These are phyloP conservation scores for Glaucidium brasilianum DNA, from an alignment of 2,113 vertebrate species.

Conservation along the genomic window DNA sequence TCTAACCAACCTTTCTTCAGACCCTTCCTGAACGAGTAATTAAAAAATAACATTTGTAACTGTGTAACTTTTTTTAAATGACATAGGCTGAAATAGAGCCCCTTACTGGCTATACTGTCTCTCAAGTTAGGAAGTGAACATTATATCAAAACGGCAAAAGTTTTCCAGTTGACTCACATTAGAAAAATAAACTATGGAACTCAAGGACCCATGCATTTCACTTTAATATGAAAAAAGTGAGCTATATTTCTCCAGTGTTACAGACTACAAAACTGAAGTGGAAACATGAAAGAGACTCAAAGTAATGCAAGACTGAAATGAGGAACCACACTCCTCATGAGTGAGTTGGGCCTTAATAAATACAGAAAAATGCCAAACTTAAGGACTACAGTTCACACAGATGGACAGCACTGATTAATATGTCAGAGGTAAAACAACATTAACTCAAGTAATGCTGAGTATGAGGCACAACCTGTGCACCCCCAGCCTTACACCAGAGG, in stretches of 20 bases:
- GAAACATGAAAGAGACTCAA: neutral
- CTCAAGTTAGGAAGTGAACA: neutral
- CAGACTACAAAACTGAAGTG: neutral
- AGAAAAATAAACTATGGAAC: neutral
- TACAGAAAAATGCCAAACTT: neutral
- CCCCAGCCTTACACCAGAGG: neutral
- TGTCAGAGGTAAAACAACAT: rapidly evolving
- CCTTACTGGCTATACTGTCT: neutral
- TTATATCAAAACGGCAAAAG: neutral
- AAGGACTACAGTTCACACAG: neutral
- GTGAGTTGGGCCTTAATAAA: neutral
- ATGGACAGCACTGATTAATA: neutral
- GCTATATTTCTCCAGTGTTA: neutral
- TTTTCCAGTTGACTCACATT: neutral
- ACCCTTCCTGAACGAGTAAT: neutral
- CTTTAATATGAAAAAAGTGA: rapidly evolving
- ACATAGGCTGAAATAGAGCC: neutral
- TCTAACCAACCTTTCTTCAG: neutral
- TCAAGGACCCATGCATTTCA: neutral
- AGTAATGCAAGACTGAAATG: neutral
- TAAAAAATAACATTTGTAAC: neutral
- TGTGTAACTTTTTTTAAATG: neutral
- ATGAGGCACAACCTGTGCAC: neutral
- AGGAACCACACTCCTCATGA: neutral
- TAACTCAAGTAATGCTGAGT: neutral